Evolutionary conservation across 2,888 invertebrate genomes (phyloP), one percentile per base, ranked within the genome.

Genomic region (Stenurella melanura): DNA sequence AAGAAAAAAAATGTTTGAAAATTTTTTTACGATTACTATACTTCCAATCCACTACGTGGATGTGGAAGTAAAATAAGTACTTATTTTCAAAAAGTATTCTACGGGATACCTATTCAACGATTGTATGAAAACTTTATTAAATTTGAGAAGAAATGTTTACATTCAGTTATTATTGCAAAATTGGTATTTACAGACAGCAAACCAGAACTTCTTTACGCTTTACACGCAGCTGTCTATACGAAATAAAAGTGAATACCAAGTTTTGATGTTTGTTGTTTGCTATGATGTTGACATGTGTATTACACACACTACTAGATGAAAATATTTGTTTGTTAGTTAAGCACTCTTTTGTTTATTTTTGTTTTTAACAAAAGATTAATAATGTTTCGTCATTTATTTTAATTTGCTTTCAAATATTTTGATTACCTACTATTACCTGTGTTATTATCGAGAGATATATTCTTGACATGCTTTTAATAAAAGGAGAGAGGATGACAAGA

Each of bases 401-500:
- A 18, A 42, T 64, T 64, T 64, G 11, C 64, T 34, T 64, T 64
- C 64, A 38, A 34, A 64, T 34, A 18, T 17, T 64, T 34, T 64
- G 11, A 64, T 64, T 64, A 17, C 38, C 38, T 63, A 30, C 12
- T 30, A 61, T 30, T 15, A 42, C 17, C 42, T 15, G 38, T 64
- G 3, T 30, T 30, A 30, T 42, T n/a, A 42, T 34, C 6, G 7
- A 34, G 30, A 6, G 30, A 34, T 7, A 7, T 34, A 1, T 11
- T 42, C 64, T 64, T 64, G 64, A 64, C 64, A 64, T 19, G 42
- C 17, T 64, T 64, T 64, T 50, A 50, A 17, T 50, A 15, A 12
- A 0, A 3, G 5, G n/a, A n/a, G n/a, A n/a, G n/a, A 6, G n/a
- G 50, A 50, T n/a, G 50, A 50, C 5, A 50, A 6, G n/a, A 6